These are phyloP conservation scores for Prostheceraeus crozeri DNA, from an alignment of 2,888 invertebrate genomes.

Conservation along the genomic window DNA sequence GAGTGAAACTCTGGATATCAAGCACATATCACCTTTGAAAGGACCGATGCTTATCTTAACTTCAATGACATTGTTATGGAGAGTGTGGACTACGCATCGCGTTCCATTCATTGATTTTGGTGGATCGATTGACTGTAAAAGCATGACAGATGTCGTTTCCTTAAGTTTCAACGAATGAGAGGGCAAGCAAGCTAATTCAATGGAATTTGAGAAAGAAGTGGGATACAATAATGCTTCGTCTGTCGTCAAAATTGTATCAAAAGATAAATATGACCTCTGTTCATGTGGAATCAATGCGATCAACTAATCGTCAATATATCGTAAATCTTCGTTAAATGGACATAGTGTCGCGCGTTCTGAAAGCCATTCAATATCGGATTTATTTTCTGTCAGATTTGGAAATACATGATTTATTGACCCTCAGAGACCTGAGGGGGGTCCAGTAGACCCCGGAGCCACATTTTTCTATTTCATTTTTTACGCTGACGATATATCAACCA, in stretches of 20 bases:
- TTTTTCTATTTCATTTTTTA: too few species aligned
- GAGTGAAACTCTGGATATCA: slow-evolving; percentile 33
- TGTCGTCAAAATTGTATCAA: slow-evolving; percentile 25
- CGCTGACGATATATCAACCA: too few species aligned
- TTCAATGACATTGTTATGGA: slow-evolving; percentile 31
- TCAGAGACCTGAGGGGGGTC: too few species aligned
- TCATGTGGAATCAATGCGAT: too few species aligned
- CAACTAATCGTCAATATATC: too few species aligned
- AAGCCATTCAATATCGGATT: slow-evolving; percentile 37
- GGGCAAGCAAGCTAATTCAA: slow-evolving; percentile 40
- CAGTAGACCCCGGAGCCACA: too few species aligned
- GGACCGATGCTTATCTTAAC: slow-evolving; percentile 30
- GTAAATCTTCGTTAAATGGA: too few species aligned
- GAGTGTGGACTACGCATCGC: slow-evolving; percentile 31
- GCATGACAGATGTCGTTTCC: slow-evolving; percentile 37
- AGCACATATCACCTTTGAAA: slow-evolving; percentile 32
- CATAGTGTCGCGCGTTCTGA: too few species aligned
- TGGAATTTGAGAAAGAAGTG: slow-evolving; percentile 39
- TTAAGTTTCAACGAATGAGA: slow-evolving; percentile 39
- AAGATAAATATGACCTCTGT: slow-evolving; percentile 33
- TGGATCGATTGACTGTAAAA: slow-evolving; percentile 38
- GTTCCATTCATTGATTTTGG: slow-evolving; percentile 41
- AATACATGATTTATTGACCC: too few species aligned
- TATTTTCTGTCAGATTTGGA: background rate
- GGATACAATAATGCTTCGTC: slow-evolving; percentile 38